Base-by-base conservation (phyloP, 2,797 vertebrate species). In the Carapus acus region DNA sequence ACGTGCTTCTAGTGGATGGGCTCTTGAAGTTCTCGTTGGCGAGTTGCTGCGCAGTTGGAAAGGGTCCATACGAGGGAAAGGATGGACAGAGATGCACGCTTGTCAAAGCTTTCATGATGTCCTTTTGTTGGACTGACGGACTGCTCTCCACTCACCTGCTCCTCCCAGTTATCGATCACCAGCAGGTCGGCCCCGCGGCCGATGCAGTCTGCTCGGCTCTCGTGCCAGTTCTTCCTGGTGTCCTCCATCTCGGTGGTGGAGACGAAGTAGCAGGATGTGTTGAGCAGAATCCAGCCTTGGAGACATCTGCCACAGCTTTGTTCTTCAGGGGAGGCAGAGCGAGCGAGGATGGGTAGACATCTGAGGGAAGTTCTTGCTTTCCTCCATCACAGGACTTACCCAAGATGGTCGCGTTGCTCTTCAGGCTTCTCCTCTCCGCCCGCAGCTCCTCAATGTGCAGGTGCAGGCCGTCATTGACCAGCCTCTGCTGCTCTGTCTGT, bases 221-320 rank as follows among this genome's bases (percentile, higher is more conserved):
- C 24, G 0, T 1, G 1, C 77, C 79, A 86, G 64, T 75, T 82
- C 58, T 62, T 81, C 43, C 42, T 67, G 13, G 15, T 1, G n/a
- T 21, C 8, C 0, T 7, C 6, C 8, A 43, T 0, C 2, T 18
- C 38, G 43, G 17, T 2, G 2, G 18, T 7, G 36, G 83, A 73
- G 64, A 79, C 81, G 42, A 67, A 86, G 67, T 84, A 86, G 50
- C 84, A 87, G 1, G 69, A 47, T 2, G 57, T 63, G 37, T 77
- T 78, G 1, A 77, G 33, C 42, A 82, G 4, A 19, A 9, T 4
- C 84, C 84, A 86, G 53, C 62, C 71, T 11, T 40, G 16, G n/a
- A 4, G 73, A 37, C 86, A 87, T 45, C 43, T 65, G 20, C 51
- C 69, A 67, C 86, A 88, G 52, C 42, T 83, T 38, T 34, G 45